A percentile compares a stretch with the other conserved stretches of the same genome.
Evolutionary conservation across 1,140 invertebrate genomes (phyloP).

Genomic region (Bathynomus jamesi): DNA sequence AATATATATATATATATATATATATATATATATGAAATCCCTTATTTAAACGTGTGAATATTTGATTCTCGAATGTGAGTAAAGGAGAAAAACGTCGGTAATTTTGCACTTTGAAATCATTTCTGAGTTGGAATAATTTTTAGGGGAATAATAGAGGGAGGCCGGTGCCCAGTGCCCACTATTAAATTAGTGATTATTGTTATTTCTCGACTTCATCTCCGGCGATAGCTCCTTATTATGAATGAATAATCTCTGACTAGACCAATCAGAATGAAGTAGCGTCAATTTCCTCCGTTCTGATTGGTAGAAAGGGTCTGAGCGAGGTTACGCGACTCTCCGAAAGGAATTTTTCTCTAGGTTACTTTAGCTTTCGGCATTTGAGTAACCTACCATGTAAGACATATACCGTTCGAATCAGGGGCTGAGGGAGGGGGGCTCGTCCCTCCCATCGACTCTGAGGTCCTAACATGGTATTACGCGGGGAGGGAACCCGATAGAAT

Average conservation of each 20-base stretch:
- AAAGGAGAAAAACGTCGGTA: neutral
- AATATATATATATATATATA: constrained; percentile 3
- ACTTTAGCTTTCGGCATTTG: neutral
- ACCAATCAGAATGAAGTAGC: neutral
- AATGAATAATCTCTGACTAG: neutral
- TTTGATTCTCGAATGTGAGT: neutral
- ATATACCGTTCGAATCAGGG: neutral
- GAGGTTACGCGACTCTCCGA: neutral
- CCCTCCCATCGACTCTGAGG: no score
- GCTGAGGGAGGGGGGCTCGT: neutral
- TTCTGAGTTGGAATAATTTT: neutral
- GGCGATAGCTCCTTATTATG: neutral
- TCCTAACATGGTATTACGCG: no score
- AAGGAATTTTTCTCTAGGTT: neutral
- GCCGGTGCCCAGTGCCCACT: neutral
- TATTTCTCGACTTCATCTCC: neutral
- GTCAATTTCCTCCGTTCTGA: neutral
- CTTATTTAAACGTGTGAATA: neutral
- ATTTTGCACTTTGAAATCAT: neutral
- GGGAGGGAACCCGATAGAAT: no score
- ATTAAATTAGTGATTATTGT: neutral
- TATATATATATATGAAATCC: neutral
- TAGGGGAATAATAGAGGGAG: neutral
- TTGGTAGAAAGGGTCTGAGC: neutral
- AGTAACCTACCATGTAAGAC: neutral